Base-by-base conservation (phyloP, 2,888 invertebrate genomes). In the Spicauda simplicius region DNA sequence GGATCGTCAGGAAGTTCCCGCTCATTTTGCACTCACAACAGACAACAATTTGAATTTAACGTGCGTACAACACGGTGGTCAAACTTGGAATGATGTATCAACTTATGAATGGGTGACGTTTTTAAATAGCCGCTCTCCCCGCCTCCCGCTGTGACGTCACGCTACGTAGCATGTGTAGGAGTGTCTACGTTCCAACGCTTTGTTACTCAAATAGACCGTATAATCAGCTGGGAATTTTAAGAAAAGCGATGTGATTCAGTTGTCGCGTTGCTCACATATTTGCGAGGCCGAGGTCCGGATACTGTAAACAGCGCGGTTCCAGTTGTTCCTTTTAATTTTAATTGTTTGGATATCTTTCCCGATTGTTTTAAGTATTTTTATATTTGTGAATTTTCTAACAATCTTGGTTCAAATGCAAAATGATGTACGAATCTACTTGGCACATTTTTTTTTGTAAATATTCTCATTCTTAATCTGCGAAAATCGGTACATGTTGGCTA, bases 61-160 rank as follows among this genome's bases (percentile, higher is more conserved):
- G 90, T 91, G 89, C 87, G 88, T 84, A 85, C 87, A 84, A 86
- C 84, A 71, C 84, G 81, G 73, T 77, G 78, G 75, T 80, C 82
- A 75, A 76, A 77, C 74, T 78, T 80, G 77, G 77, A 90, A 86
- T 93, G 89, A 76, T 83, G 79, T 73, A 73, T 64, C 76, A 77
- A 77, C 89, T 92, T 84, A 90, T 93, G 93, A 93, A 93, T 93
- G 93, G 78, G 81, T 93, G 93, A 93, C 92, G 93, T 87, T 86
- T 81, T 87, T 85, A 88, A 86, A 89, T 89, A 87, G 77, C 77
- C 74, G 75, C 80, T 71, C 80, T 71, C 72, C 65, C 69, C 60
- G 59, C 63, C 64, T 68, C 69, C 69, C 70, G 78, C 84, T 37
- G 37, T 37, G 87, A 87, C 87, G 87, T 84, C 79, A 80, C 72